These are phyloP conservation scores for cat (Felis catus) DNA, from an alignment of 2,113 vertebrate species.

Conservation along the genomic window F.catus_Fca126_mat1.0 CM031418.1:125548501-125549000, in stretches of 20 bases:
- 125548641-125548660: not conserved
- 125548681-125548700: not conserved
- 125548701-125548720: not conserved
- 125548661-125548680: not conserved
- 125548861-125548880: not conserved
- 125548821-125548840: not conserved
- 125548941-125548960: conserved; percentile 3
- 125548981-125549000: not conserved
- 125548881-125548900: not conserved
- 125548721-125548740: not conserved
- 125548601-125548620: not conserved
- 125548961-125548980: not conserved
- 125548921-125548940: not conserved
- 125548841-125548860: conserved; percentile 7
- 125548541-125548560: too few relatives aligned
- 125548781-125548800: conserved; percentile 18
- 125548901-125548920: conserved; percentile 10
- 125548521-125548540: too few relatives aligned
- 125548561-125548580: not conserved
- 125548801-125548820: conserved; percentile 14
- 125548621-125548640: not conserved
- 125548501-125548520: too few relatives aligned
- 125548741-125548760: not conserved
- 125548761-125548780: not conserved
- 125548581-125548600: not conserved